Evolutionary conservation across 2,797 vertebrate genomes (phyloP).

Genomic region (Sebastes trivittatus): DNA sequence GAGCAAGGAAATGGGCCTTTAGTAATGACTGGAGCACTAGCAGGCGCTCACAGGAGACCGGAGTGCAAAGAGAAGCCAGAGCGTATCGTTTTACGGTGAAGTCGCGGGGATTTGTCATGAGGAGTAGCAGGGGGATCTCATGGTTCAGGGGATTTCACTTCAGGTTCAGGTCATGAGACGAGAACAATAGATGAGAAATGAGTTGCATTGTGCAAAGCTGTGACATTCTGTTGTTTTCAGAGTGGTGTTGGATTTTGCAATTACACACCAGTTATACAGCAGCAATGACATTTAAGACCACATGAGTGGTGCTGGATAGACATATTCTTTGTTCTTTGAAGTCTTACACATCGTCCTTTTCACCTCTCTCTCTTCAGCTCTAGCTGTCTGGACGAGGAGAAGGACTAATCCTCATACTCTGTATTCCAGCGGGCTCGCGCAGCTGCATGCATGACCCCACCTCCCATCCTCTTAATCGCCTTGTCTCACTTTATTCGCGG

Average conservation of each 20-base stretch:
- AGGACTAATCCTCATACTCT: conserved; percentile 33
- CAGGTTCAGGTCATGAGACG: conserved; percentile 22
- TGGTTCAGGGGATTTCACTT: conserved; percentile 32
- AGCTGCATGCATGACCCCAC: conserved; percentile 13
- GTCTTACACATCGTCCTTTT: conserved; percentile 11
- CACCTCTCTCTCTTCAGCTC: background rate
- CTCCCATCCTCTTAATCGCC: conserved; percentile 44
- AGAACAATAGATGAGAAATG: conserved; percentile 15
- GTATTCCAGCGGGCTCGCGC: conserved; percentile 24
- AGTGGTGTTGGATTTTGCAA: conserved; percentile 12
- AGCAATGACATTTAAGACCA: background rate
- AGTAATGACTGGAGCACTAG: conserved; percentile 38
- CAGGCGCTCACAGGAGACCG: conserved; percentile 13
- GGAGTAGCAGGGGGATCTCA: conserved; percentile 31
- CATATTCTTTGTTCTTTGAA: conserved; percentile 25
- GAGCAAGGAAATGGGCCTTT: conserved; percentile 14
- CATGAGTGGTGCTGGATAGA: background rate
- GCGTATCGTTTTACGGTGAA: conserved; percentile 41
- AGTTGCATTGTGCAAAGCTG: background rate
- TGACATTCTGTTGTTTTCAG: conserved; percentile 7
- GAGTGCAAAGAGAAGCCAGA: conserved; percentile 29
- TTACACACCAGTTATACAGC: conserved; percentile 8
- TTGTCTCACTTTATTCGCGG: conserved; percentile 58
- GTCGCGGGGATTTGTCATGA: conserved; percentile 42
- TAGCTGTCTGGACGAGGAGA: conserved; percentile 22